Evolutionary conservation across 2,888 invertebrate species (phyloP), one percentile per base, ranked within the genome.

Genomic region (Prosapia bicincta): DNA sequence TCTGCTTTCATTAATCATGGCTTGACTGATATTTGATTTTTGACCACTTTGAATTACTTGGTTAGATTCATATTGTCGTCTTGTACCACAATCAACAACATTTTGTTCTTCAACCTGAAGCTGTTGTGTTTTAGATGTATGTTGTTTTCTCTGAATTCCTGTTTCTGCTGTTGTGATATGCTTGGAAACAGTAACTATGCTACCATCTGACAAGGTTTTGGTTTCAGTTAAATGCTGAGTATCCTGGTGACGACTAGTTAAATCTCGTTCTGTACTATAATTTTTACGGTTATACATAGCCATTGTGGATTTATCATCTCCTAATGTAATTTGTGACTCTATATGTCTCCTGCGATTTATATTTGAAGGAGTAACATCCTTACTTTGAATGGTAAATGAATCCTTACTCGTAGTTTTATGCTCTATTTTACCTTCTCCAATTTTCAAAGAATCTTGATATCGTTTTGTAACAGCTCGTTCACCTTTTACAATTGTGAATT

Each of bases 281-380:
- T 26, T 65, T 66, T 72, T 75, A 77, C 3, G 81, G 81, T n/a
- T 82, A 72, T 70, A 83, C 85, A 68, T 84, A 85, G 20, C 84
- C 85, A 3, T 83, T 81, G 69, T 83, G 83, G 24, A 85, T 86
- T 83, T 86, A 78, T 91, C 90, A 80, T 86, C 87, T 0, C 91
- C 91, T 24, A 91, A 82, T 9, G 85, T 86, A 74, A 92, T 88
- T 76, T 90, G 90, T 0, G 93, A 92, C 84, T 92, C 91, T 84
- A 90, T 89, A 81, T 92, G 89, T 20, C 87, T 88, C 79, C 89
- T 32, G 87, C 84, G 26, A 81, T 81, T 69, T 80, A 82, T 81
- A 76, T 78, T 20, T 88, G 88, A 83, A 87, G 90, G 83, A 87
- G 89, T n/a, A 88, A 87, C 78, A 88, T 85, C 77, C 80, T 83